A percentile compares a stretch with the other conserved stretches of the same genome.
phyloP scores from a whole-genome alignment of 2,113 vertebrate genomes.

The Clinocottus analis region DNA sequence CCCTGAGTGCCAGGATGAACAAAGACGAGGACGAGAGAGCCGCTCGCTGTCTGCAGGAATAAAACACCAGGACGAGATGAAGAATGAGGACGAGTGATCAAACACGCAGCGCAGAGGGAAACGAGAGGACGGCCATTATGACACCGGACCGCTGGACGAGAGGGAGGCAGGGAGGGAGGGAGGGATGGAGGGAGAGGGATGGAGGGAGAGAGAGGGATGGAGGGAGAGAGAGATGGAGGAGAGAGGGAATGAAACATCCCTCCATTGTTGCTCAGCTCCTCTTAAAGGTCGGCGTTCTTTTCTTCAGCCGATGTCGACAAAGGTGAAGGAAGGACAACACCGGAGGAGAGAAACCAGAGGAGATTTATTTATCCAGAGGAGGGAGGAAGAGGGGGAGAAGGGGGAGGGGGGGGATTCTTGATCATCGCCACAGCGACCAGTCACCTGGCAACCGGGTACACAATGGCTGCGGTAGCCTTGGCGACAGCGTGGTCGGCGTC shows the following conservation, averaged over 20 bases:
- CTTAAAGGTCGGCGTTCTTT: conserved; percentile 76
- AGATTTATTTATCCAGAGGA: conserved; percentile 79
- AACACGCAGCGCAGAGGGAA: conserved; percentile 59
- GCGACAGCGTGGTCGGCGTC: conserved; percentile 74
- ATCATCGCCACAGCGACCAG: conserved; percentile 82
- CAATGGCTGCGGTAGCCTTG: conserved; percentile 79
- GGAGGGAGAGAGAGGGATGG: conserved; percentile 12
- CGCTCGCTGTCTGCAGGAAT: conserved; percentile 50
- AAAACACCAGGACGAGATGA: conserved; percentile 48
- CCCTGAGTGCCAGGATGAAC: conserved; percentile 60
- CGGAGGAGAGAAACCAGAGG: conserved; percentile 28
- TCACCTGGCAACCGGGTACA: conserved; percentile 83
- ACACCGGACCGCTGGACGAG: conserved; percentile 58
- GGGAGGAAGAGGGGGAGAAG: too few species aligned
- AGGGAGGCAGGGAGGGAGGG: conserved; percentile 32
- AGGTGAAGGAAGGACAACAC: conserved; percentile 48
- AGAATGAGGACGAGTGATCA: conserved; percentile 56
- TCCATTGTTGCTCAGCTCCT: conserved; percentile 69
- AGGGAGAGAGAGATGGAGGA: conserved; percentile 20
- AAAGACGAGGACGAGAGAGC: conserved; percentile 59
- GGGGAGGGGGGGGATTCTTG: conserved; percentile 75
- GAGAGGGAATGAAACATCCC: conserved; percentile 58
- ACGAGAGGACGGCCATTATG: conserved; percentile 65
- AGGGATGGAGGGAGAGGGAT: conserved; percentile 56
- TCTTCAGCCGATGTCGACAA: conserved; percentile 57